These are phyloP conservation scores for Daubentonia madagascariensis DNA, from an alignment of 2,113 vertebrate genomes.

Conservation along the genomic window DNA sequence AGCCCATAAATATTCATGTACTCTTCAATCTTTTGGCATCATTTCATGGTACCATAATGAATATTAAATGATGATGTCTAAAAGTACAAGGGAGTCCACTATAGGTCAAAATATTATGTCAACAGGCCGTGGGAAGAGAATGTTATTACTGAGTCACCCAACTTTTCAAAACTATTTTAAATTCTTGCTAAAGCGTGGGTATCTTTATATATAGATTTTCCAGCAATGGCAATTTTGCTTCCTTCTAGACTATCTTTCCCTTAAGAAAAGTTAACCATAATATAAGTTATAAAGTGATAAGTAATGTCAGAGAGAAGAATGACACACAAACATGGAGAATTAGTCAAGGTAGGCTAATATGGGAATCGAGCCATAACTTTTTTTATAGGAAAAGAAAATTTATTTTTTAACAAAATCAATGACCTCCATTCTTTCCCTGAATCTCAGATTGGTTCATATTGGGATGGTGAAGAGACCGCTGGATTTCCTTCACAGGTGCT, in stretches of 20 bases:
- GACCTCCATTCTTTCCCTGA: neutral
- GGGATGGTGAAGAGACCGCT: neutral
- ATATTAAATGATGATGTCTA: neutral
- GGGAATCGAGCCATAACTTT: neutral
- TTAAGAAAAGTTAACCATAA: neutral
- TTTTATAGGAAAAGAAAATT: neutral
- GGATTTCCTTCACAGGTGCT: neutral
- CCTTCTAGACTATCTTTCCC: neutral
- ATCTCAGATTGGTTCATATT: neutral
- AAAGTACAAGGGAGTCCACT: neutral
- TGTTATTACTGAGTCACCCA: neutral
- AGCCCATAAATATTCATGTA: neutral
- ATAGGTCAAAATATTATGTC: neutral
- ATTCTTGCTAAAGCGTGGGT: neutral
- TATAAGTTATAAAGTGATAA: neutral
- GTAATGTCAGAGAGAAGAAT: neutral
- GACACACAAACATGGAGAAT: neutral
- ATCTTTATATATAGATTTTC: neutral
- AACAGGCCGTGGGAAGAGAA: conserved; percentile 47
- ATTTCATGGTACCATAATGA: neutral
- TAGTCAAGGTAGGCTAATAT: neutral
- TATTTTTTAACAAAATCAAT: neutral
- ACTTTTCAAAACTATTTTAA: neutral
- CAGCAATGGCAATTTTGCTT: neutral
- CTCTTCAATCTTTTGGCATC: neutral